Base-by-base conservation (phyloP, 53 echinoderm and acorn worm genomes). In the Paracentrotus lividus region DNA sequence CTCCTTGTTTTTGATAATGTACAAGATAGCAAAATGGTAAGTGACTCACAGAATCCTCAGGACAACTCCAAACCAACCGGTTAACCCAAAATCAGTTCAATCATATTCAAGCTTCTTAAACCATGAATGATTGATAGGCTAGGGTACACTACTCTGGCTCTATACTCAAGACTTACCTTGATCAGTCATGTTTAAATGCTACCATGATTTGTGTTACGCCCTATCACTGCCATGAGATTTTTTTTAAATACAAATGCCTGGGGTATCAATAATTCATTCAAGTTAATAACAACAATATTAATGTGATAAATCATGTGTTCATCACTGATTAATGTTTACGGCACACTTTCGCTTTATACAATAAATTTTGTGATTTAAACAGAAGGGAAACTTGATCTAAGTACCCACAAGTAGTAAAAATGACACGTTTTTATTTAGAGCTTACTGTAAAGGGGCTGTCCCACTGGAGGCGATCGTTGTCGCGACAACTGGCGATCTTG, bases 81-180 rank as follows among this genome's bases (percentile, higher is more conserved):
- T 64, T 29, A 64, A 64, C 64, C 31, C 64, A 64, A 12, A 64
- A 64, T 61, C 61, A 61, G n/a, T 27, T 61, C 29, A n/a, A n/a
- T n/a, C n/a, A 61, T 7, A 61, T 61, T 61, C 27, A 15, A 1
- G 27, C 29, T 60, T 27, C 8, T 27, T n/a, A n/a, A 9, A 64
- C 10, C 64, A 64, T 64, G 64, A 64, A 64, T 64, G 64, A 64
- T 64, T 27, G 64, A 64, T 64, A 29, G 31, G 64, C 64, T 64
- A 29, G 31, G 31, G 29, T 64, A 29, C 31, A 64, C 64, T 31
- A 64, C 64, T 29, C 27, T 29, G 64, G 64, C 27, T 29, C 64
- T 64, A 64, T 29, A 3, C 64, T 64, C 64, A 64, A n/a, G 10
- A 64, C 31, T 29, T 29, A 64, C 64, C 64, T 29, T 13, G 64